These are phyloP conservation scores for Typhlichthys subterraneus DNA, from an alignment of 2,797 vertebrate genomes.

Conservation along the genomic window DNA sequence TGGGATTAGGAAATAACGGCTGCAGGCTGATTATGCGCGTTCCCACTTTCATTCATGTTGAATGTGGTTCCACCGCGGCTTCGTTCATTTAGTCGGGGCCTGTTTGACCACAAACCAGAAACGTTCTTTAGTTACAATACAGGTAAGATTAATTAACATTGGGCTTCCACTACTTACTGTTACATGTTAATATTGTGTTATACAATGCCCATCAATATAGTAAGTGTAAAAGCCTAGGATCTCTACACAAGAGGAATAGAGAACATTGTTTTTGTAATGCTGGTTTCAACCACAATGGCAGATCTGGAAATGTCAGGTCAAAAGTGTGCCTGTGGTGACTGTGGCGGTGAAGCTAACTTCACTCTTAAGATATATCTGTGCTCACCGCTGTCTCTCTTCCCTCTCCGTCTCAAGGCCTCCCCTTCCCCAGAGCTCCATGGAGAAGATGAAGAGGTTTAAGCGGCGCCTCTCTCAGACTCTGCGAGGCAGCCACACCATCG, in stretches of 20 bases:
- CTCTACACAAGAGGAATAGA: no score
- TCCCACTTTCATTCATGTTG: constrained; percentile 20
- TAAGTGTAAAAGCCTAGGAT: no score
- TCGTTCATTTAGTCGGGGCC: constrained; percentile 26
- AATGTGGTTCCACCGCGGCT: constrained; percentile 1
- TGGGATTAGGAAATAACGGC: constrained; percentile 45
- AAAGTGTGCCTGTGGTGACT: no score
- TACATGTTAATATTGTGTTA: no score
- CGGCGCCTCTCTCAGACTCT: constrained; percentile 91
- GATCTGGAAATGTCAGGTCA: no score
- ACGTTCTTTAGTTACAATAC: no score
- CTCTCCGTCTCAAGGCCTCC: constrained; percentile 74
- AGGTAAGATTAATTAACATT: no score
- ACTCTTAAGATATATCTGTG: background rate
- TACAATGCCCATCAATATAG: no score
- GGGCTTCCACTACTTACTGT: no score
- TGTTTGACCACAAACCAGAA: background rate
- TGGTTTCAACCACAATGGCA: no score
- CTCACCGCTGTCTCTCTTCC: background rate
- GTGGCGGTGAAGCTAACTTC: no score
- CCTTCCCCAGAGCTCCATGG: constrained; percentile 79
- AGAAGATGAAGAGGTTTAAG: constrained; percentile 96
- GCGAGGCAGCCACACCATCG: constrained; percentile 94
- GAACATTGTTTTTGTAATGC: no score
- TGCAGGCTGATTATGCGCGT: constrained; percentile 19